Percentiles rank a stretch among this genome's conserved stretches.
phyloP scores from a whole-genome alignment of 2,113 vertebrate genomes.

The Cyprinodon variegatus region DNA sequence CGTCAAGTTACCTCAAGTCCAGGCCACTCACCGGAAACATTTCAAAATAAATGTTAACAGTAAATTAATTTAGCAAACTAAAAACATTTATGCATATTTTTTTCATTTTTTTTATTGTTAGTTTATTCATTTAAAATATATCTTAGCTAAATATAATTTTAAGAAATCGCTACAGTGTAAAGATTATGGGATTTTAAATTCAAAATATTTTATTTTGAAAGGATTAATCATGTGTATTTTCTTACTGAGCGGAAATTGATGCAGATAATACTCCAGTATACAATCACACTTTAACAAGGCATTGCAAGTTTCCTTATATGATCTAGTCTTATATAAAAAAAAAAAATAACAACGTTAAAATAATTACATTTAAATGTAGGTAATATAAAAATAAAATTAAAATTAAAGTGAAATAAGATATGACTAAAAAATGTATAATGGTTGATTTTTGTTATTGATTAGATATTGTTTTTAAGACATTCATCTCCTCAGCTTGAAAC shows the following conservation, averaged over 20 bases:
- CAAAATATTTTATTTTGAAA: constrained; percentile 29
- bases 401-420: too few relatives aligned
- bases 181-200: constrained; percentile 26
- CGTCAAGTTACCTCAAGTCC: background rate
- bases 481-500: too few relatives aligned
- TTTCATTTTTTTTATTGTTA: background rate
- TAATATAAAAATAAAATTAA: background rate
- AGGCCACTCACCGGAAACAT: background rate
- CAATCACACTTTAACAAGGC: too few relatives aligned
- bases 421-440: too few relatives aligned
- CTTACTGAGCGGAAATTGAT: too few relatives aligned
- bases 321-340: background rate
- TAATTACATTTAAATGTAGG: background rate
- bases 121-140: background rate
- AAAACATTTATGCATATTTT: background rate
- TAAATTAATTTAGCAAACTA: background rate
- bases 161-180: background rate
- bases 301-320: too few relatives aligned
- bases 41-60: constrained; percentile 25
- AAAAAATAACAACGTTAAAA: background rate
- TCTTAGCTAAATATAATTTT: background rate
- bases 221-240: background rate
- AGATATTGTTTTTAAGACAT: too few relatives aligned
- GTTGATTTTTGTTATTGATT: too few relatives aligned
- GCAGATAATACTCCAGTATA: too few relatives aligned